Conservation (phyloP, 2,888 invertebrate species). For the Eretmocerus hayati region DNA sequence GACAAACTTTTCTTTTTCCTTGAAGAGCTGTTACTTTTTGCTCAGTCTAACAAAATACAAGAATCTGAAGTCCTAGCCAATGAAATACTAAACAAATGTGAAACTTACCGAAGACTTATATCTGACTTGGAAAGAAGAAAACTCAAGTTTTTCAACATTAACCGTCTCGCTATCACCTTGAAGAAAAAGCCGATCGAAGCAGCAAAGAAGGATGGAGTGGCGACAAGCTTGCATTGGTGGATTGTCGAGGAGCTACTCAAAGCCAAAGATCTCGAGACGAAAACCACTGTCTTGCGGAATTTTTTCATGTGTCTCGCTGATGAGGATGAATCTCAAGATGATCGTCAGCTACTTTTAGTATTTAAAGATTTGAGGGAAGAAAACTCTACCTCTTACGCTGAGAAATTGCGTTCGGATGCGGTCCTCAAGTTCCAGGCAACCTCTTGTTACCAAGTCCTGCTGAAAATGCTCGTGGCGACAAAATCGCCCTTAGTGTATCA, state of each 20-base stretch:
- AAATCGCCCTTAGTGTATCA: conserved; percentile 33
- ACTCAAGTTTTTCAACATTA: conserved; percentile 34
- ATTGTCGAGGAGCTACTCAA: conserved; percentile 29
- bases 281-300: conserved; percentile 30
- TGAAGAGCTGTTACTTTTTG: conserved; percentile 35
- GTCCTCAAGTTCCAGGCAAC: conserved; percentile 20
- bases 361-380: conserved; percentile 26
- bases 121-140: conserved; percentile 28
- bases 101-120: conserved; percentile 22
- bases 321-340: conserved; percentile 18
- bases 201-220: not conserved
- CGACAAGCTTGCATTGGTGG: conserved; percentile 32
- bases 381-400: not conserved
- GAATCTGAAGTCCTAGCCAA: conserved; percentile 25
- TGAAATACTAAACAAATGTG: conserved; percentile 29
- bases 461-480: conserved; percentile 32
- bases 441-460: conserved; percentile 33
- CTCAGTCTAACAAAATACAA: conserved; percentile 27
- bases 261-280: conserved; percentile 28
- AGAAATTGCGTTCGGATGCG: conserved; percentile 5
- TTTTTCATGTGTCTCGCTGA: conserved; percentile 35
- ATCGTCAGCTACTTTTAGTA: conserved; percentile 25
- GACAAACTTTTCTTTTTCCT: conserved; percentile 32
- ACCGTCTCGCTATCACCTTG: conserved; percentile 30
- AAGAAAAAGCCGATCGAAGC: conserved; percentile 29